Base-by-base conservation (phyloP, 2,888 invertebrate genomes). In the Reticulitermes lucifugus region DNA sequence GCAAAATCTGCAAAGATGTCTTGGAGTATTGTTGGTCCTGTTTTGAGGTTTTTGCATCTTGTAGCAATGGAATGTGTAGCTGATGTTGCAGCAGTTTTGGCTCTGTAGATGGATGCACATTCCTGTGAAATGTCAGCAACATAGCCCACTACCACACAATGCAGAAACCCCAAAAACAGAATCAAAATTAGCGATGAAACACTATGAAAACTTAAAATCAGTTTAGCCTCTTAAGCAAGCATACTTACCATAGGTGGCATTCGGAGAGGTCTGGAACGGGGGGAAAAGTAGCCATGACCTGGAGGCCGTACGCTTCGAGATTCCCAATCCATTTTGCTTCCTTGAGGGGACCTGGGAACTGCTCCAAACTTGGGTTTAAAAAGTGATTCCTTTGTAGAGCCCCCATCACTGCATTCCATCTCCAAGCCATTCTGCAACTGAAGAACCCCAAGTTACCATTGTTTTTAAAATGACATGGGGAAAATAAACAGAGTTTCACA, bases 391-490 rank as follows among this genome's bases (percentile, higher is more conserved):
- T 73, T 29, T 35, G 35, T 51, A 35, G 80, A 80, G 7, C 60
- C 80, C 12, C 80, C 80, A 59, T 80, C 80, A 60, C 80, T 80
- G 25, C 41, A 80, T 14, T 80, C 80, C 80, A 80, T 80, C 46
- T 80, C 35, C 29, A 80, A 21, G 22, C 80, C 80, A 80, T 80
- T 80, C 7, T 55, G 80, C n/a, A 80, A 0, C 79, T 79, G 79
- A 3, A 75, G 6, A 46, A 75, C 41, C 21, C 5, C 21, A 29
- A 22, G 43, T 35, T 22, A 75, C 21, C 0, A 75, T 12, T 75
- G 5, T 25, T 25, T 71, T 25, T 25, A 12, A 71, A 25, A 71
- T 29, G 1, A 71, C 5, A 2, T 70, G 9, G n/a, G 1, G 70
- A 70, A n/a, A 70, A 22, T 70, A 70, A 35, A 35, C 35, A 35